Conservation (phyloP, 2,113 vertebrate species). For the human region DNA sequence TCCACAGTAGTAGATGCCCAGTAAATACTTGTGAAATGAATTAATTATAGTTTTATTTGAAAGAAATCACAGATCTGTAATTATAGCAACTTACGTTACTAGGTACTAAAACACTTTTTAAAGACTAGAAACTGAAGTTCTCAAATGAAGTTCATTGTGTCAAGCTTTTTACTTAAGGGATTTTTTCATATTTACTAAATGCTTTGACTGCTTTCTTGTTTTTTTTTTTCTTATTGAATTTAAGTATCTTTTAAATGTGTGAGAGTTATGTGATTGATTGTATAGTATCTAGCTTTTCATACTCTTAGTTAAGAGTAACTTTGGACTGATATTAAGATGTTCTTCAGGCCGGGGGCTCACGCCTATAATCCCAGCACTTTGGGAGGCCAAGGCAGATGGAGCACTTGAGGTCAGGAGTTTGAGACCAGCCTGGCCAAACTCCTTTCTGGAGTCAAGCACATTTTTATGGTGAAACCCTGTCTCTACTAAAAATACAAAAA, state of each 20-base stretch:
- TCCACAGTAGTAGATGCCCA: neutral
- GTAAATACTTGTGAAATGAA: conserved; percentile 15
- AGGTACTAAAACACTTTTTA: neutral
- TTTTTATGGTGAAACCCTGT: too few species aligned
- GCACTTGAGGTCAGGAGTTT: too few species aligned
- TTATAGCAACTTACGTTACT: conserved; percentile 16
- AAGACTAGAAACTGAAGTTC: neutral
- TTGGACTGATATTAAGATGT: neutral
- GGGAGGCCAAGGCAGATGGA: too few species aligned
- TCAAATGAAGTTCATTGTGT: neutral
- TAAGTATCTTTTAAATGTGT: neutral
- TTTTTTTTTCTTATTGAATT: neutral
- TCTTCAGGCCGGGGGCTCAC: neutral
- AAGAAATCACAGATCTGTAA: conserved; percentile 38
- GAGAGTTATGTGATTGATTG: neutral
- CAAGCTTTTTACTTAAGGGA: neutral
- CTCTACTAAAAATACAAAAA: too few species aligned
- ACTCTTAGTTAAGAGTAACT: neutral
- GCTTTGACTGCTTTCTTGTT: neutral
- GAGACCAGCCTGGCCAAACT: too few species aligned
- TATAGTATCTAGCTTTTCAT: neutral
- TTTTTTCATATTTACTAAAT: conserved; percentile 27
- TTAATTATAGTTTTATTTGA: conserved; percentile 9
- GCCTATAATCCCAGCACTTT: too few species aligned
- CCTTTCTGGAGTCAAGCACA: too few species aligned